Evolutionary conservation across 2,888 invertebrate genomes (phyloP), one percentile per base, ranked within the genome.

Genomic region (Ischnura elegans): DNA sequence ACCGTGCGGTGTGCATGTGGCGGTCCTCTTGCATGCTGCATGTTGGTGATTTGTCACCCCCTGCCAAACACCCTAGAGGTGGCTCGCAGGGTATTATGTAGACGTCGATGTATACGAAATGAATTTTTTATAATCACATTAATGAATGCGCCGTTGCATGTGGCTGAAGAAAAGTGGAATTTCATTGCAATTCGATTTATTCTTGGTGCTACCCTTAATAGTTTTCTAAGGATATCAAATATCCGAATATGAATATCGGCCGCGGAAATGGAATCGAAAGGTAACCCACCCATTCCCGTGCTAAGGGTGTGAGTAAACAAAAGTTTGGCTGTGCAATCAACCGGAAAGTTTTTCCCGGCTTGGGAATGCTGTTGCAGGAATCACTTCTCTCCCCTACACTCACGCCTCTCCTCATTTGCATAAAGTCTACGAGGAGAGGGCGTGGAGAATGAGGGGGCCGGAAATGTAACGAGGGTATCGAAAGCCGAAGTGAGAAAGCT

Each of bases 221-320:
- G 76, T 76, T 76, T n/a, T 76, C 76, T 10, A 4, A 10, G 1
- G 76, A 29, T 10, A 36, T 29, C 16, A 36, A 76, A 76, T 76
- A 36, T 36, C 76, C 36, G 36, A 36, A 61, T 76, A 76, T 4
- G 76, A 61, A 6, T 2, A 61, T 61, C 61, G 25, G 61, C 61
- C 61, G 8, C 29, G 76, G 76, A 76, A 76, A 29, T 76, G 13
- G 29, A 36, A 16, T 76, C 29, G 13, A n/a, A n/a, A n/a, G n/a
- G n/a, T n/a, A n/a, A n/a, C n/a, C n/a, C n/a, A n/a, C n/a, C n/a
- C n/a, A 29, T 36, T 8, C 13, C 36, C 21, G 76, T n/a, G 8
- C 51, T 36, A 36, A 76, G 76, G n/a, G 76, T 76, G 76, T 76
- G 76, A 76, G 76, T 76, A 76, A 76, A 76, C 76, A 76, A 76